phyloP scores from a whole-genome alignment of 2,113 vertebrate species.

The Terrapene triunguis region DNA sequence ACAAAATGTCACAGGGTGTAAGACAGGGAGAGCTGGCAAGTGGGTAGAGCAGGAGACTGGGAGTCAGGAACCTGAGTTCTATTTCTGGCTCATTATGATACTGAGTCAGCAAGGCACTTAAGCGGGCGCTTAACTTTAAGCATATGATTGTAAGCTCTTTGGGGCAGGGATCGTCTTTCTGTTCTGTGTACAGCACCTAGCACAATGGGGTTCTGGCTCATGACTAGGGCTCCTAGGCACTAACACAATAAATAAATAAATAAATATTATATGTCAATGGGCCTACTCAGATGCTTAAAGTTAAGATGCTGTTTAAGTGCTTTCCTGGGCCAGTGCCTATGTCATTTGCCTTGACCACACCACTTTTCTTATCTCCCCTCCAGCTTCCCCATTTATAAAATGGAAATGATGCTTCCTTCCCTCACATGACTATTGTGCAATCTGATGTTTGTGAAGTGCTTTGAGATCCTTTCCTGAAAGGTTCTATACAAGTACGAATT shows the following conservation, averaged over 20 bases:
- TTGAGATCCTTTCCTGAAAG: background rate
- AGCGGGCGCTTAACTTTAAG: background rate
- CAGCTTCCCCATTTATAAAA: background rate
- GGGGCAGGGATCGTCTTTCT: background rate
- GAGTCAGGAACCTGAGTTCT: background rate
- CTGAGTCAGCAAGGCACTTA: background rate
- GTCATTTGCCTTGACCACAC: background rate
- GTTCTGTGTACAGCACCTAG: background rate
- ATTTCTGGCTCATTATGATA: background rate
- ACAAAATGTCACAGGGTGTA: background rate
- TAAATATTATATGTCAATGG: background rate
- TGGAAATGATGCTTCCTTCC: background rate
- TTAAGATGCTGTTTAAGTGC: background rate
- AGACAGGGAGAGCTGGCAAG: background rate
- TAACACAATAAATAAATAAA: background rate
- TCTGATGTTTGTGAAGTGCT: background rate
- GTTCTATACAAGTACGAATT: background rate
- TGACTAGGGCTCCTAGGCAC: background rate
- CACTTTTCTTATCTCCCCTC: background rate
- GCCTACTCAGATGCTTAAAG: background rate
- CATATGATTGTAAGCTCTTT: background rate
- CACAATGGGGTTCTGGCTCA: background rate
- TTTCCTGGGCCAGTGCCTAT: fast-evolving
- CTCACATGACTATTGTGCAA: background rate
- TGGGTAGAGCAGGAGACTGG: background rate